Evolutionary conservation across 2,888 invertebrate species (phyloP).

Genomic region (Palloptera scutellata): DNA sequence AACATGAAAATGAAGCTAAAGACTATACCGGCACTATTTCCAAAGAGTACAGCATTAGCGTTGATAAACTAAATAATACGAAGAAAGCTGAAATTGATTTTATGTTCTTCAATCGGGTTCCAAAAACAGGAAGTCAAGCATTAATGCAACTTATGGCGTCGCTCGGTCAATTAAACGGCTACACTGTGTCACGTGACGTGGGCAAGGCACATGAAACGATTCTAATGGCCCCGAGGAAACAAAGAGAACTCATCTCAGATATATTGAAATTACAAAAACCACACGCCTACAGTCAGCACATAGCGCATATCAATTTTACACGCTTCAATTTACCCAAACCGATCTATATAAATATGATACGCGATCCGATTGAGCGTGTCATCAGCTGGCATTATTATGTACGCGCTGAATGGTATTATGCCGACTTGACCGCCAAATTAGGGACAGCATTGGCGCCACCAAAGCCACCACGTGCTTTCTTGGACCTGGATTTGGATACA

Average conservation of each 20-base stretch:
- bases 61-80: constrained; percentile 56
- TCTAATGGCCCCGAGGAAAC: constrained; percentile 76
- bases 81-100: constrained; percentile 68
- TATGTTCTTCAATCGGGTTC: constrained; percentile 87
- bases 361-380: constrained; percentile 88
- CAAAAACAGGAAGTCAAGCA: constrained; percentile 89
- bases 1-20: constrained; percentile 30
- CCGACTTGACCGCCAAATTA: constrained; percentile 67
- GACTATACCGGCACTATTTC: constrained; percentile 31
- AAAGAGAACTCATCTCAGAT: constrained; percentile 75
- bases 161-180: constrained; percentile 65
- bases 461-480: constrained; percentile 67
- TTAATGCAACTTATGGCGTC: constrained; percentile 83
- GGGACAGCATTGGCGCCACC: constrained; percentile 64
- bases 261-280: constrained; percentile 75
- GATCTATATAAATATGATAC: constrained; percentile 87
- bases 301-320: constrained; percentile 88
- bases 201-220: constrained; percentile 87
- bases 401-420: constrained; percentile 89
- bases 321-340: constrained; percentile 80
- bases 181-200: constrained; percentile 71
- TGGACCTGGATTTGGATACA: constrained; percentile 87
- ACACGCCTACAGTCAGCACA: constrained; percentile 85
- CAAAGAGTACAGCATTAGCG: constrained; percentile 37
- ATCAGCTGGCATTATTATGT: constrained; percentile 94